phyloP scores from a whole-genome alignment of 2,888 invertebrate species.

The Pseudolycoriella hygida region DNA sequence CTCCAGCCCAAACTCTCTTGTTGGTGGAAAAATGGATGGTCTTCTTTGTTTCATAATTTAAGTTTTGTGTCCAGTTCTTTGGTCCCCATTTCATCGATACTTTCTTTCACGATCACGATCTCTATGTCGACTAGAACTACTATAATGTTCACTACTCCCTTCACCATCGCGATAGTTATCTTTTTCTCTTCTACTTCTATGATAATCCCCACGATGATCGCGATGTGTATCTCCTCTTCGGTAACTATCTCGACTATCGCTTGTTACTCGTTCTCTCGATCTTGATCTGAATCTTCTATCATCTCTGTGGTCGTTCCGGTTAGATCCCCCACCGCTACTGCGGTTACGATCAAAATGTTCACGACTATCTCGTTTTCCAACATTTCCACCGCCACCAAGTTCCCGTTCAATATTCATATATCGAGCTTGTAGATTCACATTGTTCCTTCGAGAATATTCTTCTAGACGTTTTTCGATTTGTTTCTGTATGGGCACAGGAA shows the following conservation, averaged over 20 bases:
- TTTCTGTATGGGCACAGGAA: conserved; percentile 95
- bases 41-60: too few species aligned
- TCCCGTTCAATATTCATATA: conserved; percentile 1
- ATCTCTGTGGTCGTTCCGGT: conserved; percentile 1
- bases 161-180: conserved; percentile 10
- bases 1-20: too few species aligned
- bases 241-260: conserved; percentile 15
- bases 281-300: not conserved
- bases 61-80: too few species aligned
- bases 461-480: conserved; percentile 65
- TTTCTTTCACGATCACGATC: conserved; percentile 21
- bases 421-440: conserved; percentile 17
- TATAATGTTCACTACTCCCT: conserved; percentile 13
- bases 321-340: not conserved
- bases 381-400: not conserved
- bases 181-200: conserved; percentile 16
- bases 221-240: conserved; percentile 12
- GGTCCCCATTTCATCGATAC: conserved; percentile 1
- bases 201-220: conserved; percentile 11
- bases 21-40: too few species aligned
- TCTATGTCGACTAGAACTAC: conserved; percentile 13
- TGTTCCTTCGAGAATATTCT: conserved; percentile 37
- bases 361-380: not conserved
- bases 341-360: not conserved
- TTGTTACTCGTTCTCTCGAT: conserved; percentile 8